A percentile compares a stretch with the other conserved stretches of the same genome.
Conservation (phyloP, 2,888 invertebrate species). For the Chaitophorus viminalis region DNA sequence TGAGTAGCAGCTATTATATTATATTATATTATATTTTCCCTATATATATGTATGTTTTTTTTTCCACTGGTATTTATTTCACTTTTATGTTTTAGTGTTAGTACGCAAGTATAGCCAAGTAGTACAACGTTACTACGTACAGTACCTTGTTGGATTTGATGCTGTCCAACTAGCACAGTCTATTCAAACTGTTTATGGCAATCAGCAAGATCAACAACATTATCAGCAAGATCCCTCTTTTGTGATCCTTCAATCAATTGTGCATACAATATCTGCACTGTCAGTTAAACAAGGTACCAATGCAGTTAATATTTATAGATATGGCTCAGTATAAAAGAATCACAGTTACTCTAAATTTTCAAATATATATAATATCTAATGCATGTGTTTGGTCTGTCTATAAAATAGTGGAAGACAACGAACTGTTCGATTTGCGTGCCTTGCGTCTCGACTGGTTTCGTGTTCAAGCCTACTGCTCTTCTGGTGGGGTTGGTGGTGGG, state of each 20-base stretch:
- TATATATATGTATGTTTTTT: background rate
- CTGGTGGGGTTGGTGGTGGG: constrained; percentile 86
- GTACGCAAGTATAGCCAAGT: constrained; percentile 97
- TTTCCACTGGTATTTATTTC: background rate
- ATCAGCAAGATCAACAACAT: constrained; percentile 91
- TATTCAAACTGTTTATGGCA: constrained; percentile 82
- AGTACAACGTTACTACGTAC: constrained; percentile 96
- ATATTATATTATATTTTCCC: too few relatives aligned
- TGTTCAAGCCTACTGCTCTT: constrained; percentile 80
- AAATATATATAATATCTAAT: background rate
- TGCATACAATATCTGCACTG: constrained; percentile 85
- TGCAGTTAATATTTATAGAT: background rate
- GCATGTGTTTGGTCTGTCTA: constrained; percentile 5
- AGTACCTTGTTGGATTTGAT: constrained; percentile 96
- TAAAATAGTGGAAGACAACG: constrained; percentile 86
- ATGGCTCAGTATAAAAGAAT: too few relatives aligned
- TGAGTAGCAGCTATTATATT: constrained; percentile 63
- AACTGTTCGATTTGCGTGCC: constrained; percentile 93
- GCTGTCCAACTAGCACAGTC: constrained; percentile 88
- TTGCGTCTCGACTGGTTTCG: constrained; percentile 97
- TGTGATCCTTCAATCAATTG: constrained; percentile 90
- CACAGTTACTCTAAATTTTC: background rate
- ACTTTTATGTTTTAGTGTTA: constrained; percentile 69
- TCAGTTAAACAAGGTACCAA: constrained; percentile 82
- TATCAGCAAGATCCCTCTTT: constrained; percentile 30